Base-by-base conservation (phyloP, 2,888 invertebrate genomes). In the Phragmatobia fuliginosa region DNA sequence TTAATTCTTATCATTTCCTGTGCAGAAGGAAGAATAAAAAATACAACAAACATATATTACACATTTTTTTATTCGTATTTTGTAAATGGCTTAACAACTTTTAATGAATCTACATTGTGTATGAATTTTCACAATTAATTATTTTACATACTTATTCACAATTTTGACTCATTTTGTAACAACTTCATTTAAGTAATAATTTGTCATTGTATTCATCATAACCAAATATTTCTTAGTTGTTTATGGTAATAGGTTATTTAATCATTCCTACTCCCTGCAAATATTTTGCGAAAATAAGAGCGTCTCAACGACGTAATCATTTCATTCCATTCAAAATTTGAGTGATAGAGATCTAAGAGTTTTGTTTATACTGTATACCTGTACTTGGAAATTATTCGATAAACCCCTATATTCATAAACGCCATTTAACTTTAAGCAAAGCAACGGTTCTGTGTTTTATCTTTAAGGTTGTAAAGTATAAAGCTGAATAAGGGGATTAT, bases 121-220 rank as follows among this genome's bases (percentile, higher is more conserved):
- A 28, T 56, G 16, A 28, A 28, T 56, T 25, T 6, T 28, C 28
- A 56, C 65, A 80, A 88, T 81, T 76, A 74, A 86, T 90, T 36
- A n/a, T 61, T 14, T 36, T 25, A 36, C 3, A 6, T 33, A 33
- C 14, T n/a, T 60, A 61, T 61, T 83, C 88, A 91, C 86, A 87
- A 28, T 6, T 73, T 76, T 78, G 76, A 74, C 76, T 71, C 78
- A 88, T 83, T 90, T 88, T 90, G 86, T 88, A 91, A 92, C 89
- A 90, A 90, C 86, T 82, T 90, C 89, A 90, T 81, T 67, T 71
- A 70, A 32, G 0, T 60, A 25, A 68, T 56, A 52, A 38, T 21
- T 62, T 45, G 18, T 52, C n/a, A 61, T 63, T 64, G 58, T 59
- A 8, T 58, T 68, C 60, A 67, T 61, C 10, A 7, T 28, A 28